Base-by-base conservation (phyloP, 2,888 invertebrate species). In the Mythimna impura region DNA sequence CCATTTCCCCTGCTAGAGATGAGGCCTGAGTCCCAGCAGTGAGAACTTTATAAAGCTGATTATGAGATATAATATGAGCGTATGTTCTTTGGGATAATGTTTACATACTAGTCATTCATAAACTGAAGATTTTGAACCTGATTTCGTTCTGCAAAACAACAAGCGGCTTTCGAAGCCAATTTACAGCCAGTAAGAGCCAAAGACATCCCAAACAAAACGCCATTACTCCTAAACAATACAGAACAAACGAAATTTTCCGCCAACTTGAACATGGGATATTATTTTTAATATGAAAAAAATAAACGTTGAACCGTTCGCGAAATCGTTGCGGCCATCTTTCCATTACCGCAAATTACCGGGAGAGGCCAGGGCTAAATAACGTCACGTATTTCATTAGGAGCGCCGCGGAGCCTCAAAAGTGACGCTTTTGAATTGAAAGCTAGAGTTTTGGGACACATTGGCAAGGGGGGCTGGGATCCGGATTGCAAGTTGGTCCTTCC, bases 361-460 rank as follows among this genome's bases (percentile, higher is more conserved):
- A 83, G 89, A 89, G 91, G 89, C 89, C 90, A 91, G 89, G 84
- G 89, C 90, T 91, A 92, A 93, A 94, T 94, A 89, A 93, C 93
- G 92, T 95, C 95, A 95, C 95, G 95, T 95, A 94, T 94, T 95
- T 94, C 94, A 94, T 95, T 94, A 94, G 90, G 82, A 89, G 89
- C 91, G 90, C 91, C 85, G 89, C 91, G 88, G 89, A 89, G 89
- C 89, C 90, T 90, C 91, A 90, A 91, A 92, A 92, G 90, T 93
- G 92, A 89, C 91, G 89, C 89, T 92, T 91, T 91, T 83, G 89
- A 93, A 93, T 93, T 93, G 92, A 92, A 93, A 91, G 90, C 90
- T 91, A 92, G 92, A 89, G 89, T 90, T 85, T 82, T 66, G 83
- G 74, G 86, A 89, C 89, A 91, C 88, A 92, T 85, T 75, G 89